phyloP scores from a whole-genome alignment of 2,888 invertebrate genomes.

The Pseudolycoriella hygida region DNA sequence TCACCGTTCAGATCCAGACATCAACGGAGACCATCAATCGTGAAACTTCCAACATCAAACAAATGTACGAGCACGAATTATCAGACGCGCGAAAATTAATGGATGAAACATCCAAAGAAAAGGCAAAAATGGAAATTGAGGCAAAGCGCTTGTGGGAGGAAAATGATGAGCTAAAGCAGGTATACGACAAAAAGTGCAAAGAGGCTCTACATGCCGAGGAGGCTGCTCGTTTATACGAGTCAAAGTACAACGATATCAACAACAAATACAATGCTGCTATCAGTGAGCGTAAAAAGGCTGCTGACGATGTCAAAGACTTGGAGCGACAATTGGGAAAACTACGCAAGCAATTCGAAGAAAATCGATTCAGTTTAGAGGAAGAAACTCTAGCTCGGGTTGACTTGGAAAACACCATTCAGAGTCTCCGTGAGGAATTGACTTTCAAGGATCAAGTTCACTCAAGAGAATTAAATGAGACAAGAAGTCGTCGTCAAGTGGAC shows the following conservation, averaged over 20 bases:
- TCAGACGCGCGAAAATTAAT: slow-evolving; percentile 76
- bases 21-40: slow-evolving; percentile 72
- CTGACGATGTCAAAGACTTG: slow-evolving; percentile 58
- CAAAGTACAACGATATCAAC: slow-evolving; percentile 46
- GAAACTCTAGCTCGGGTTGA: slow-evolving; percentile 89
- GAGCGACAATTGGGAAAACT: slow-evolving; percentile 59
- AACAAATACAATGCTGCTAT: slow-evolving; percentile 61
- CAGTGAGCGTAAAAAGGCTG: slow-evolving; percentile 63
- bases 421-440: slow-evolving; percentile 73
- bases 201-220: slow-evolving; percentile 17
- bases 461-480: slow-evolving; percentile 79
- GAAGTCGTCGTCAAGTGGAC: slow-evolving; percentile 73
- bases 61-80: slow-evolving; percentile 83
- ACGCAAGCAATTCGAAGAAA: slow-evolving; percentile 57
- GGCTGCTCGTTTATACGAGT: slow-evolving; percentile 39
- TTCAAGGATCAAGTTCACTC: slow-evolving; percentile 78
- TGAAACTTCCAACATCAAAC: slow-evolving; percentile 77
- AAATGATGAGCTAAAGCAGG: slow-evolving; percentile 56
- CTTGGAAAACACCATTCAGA: slow-evolving; percentile 83
- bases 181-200: slow-evolving; percentile 27
- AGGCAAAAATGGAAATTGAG: slow-evolving; percentile 87
- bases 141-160: slow-evolving; percentile 72
- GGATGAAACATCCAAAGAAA: slow-evolving; percentile 84
- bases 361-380: slow-evolving; percentile 79
- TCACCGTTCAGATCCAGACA: slow-evolving; percentile 67